These are phyloP conservation scores for Limosa lapponica DNA, from an alignment of 2,797 vertebrate genomes.

Conservation along the genomic window DNA sequence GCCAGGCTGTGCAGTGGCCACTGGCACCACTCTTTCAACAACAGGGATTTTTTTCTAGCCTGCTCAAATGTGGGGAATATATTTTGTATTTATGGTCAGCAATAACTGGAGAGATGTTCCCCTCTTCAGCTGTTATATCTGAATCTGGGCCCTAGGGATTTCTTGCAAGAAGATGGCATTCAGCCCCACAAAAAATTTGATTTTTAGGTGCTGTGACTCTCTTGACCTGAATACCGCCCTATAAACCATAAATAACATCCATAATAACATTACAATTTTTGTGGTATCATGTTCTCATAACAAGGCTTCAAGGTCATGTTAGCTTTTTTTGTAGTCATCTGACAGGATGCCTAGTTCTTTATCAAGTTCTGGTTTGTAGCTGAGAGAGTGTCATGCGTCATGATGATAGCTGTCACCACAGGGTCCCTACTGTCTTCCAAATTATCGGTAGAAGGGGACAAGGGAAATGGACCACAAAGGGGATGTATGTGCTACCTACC, in stretches of 20 bases:
- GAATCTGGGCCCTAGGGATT: neutral
- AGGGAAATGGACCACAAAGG: neutral
- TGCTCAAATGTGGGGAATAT: neutral
- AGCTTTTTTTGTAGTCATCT: constrained; percentile 73
- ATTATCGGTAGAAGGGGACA: constrained; percentile 35
- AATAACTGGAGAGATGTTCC: neutral
- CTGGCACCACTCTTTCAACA: neutral
- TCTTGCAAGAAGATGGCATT: neutral
- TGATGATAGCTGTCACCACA: constrained; percentile 75
- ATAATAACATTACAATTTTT: constrained; percentile 70
- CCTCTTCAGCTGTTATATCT: neutral
- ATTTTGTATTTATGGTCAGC: neutral
- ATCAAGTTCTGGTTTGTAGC: constrained; percentile 74
- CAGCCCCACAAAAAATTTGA: neutral
- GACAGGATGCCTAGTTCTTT: constrained; percentile 71
- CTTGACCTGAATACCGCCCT: neutral
- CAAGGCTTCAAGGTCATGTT: constrained; percentile 71
- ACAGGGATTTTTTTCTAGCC: neutral
- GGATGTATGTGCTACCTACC: neutral
- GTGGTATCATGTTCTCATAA: constrained; percentile 75
- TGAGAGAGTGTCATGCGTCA: constrained; percentile 76
- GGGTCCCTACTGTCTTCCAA: constrained; percentile 72
- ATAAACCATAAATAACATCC: constrained; percentile 28
- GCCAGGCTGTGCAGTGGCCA: neutral
- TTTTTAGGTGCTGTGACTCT: neutral